A percentile compares a stretch with the other conserved stretches of the same genome.
phyloP scores from a whole-genome alignment of 2,888 invertebrate species.

The Erebia epiphron region DNA sequence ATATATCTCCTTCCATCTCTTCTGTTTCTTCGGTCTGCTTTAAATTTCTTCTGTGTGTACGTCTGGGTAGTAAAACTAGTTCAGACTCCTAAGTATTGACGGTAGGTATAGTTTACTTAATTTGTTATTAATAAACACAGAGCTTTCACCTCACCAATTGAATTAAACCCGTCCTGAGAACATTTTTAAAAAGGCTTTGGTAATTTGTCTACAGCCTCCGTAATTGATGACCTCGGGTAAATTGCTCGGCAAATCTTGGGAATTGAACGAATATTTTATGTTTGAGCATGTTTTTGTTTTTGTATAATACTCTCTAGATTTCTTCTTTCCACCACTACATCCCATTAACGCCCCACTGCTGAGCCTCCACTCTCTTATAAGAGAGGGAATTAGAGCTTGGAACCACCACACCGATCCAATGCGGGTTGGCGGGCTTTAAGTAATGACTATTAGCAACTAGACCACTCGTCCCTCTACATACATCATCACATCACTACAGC shows the following conservation, averaged over 20 bases:
- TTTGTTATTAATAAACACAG: not conserved
- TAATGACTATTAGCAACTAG: too few species aligned
- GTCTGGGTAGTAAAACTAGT: not conserved
- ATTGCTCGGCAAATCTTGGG: conserved; percentile 7
- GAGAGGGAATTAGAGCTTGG: too few species aligned
- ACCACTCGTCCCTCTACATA: too few species aligned
- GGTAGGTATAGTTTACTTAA: not conserved
- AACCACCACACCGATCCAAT: too few species aligned
- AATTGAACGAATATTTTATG: not conserved
- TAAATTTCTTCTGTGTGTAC: too few species aligned
- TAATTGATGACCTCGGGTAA: conserved; percentile 6
- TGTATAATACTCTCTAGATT: not conserved
- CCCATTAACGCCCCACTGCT: too few species aligned
- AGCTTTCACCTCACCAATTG: not conserved
- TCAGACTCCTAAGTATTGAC: not conserved
- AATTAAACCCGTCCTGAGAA: not conserved
- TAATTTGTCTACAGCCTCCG: not conserved
- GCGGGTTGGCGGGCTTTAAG: too few species aligned
- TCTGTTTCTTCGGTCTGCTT: too few species aligned
- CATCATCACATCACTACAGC: too few species aligned
- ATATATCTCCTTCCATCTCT: too few species aligned
- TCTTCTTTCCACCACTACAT: not conserved
- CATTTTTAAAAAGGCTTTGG: conserved; percentile 10
- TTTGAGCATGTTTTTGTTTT: not conserved
- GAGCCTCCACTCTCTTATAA: too few species aligned